These are phyloP conservation scores for Protomyctophum bolini DNA, from an alignment of 2,113 vertebrate genomes.

Conservation along the genomic window DNA sequence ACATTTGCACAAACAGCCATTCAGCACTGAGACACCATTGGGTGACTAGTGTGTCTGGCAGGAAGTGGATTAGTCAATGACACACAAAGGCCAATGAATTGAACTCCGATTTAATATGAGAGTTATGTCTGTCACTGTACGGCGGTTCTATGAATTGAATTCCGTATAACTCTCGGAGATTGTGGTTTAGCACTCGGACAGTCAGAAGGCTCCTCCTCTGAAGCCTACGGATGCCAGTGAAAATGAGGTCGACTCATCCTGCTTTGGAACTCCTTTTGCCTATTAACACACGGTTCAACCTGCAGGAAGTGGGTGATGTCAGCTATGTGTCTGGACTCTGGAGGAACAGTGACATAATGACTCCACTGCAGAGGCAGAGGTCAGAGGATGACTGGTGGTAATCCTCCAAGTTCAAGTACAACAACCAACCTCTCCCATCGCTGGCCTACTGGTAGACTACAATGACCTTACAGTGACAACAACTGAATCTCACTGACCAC, in stretches of 20 bases:
- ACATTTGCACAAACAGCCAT: conserved; percentile 41
- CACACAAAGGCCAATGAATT: conserved; percentile 31
- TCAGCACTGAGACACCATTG: conserved; percentile 43
- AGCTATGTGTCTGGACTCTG: conserved; percentile 19
- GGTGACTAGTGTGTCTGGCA: conserved; percentile 51
- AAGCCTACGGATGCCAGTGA: no score
- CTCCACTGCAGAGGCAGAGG: conserved; percentile 11
- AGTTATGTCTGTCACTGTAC: no score
- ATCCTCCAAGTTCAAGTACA: conserved; percentile 36
- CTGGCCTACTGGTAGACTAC: neutral
- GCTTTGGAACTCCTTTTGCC: no score
- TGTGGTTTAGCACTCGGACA: no score
- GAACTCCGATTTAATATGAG: conserved; percentile 4
- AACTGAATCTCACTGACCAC: no score
- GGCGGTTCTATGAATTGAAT: no score
- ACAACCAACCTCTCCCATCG: conserved; percentile 1
- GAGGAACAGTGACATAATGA: conserved; percentile 9
- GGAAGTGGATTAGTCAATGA: conserved; percentile 65
- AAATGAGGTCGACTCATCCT: no score
- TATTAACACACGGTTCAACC: conserved; percentile 1
- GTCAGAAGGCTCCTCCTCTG: no score
- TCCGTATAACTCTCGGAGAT: no score
- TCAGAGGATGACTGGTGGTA: conserved; percentile 12
- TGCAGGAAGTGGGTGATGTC: conserved; percentile 33
- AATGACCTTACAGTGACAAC: neutral